Base-by-base conservation (phyloP, 2,888 invertebrate species). In the Sturmia bella region DNA sequence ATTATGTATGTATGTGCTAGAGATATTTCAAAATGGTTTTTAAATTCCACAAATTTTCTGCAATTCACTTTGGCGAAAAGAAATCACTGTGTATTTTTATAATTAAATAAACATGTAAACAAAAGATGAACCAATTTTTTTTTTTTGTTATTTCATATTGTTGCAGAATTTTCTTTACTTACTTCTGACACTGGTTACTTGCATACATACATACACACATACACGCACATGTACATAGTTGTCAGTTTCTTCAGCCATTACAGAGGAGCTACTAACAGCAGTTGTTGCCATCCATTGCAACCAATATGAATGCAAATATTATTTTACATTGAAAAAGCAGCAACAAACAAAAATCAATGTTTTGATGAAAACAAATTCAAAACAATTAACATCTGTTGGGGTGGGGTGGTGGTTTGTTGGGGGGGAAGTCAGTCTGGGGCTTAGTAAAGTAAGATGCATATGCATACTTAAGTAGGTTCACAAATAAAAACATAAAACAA, bases 311-410 rank as follows among this genome's bases (percentile, higher is more conserved):
- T 39, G 61, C 48, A 50, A 61, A 50, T 61, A 39, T 41, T 39
- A 39, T 59, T 12, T 17, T 72, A 17, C 61, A 52, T 11, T 52
- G 27, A 57, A 64, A n/a, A 57, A 17, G 21, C 6, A 74, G 48
- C 63, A 45, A 56, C 37, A 73, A 45, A 56, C 37, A 56, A 74
- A 48, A 74, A 74, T 74, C 74, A 74, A 74, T 74, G 74, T 57
- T 66, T 17, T 39, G 59, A 50, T 27, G 56, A 37, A 54, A 50
- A 43, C 41, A 9, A 43, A 72, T 63, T 63, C n/a, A 54, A 73
- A 73, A 73, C 32, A 63, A 41, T 24, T 43, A 32, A 32, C 6
- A 32, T 32, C 9, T 32, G 32, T n/a, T n/a, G n/a, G n/a, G n/a
- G n/a, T n/a, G n/a, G n/a, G n/a, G n/a, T n/a, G n/a, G n/a, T n/a